Evolutionary conservation across 2,888 invertebrate genomes (phyloP).

Genomic region (Fabriciana adippe): DNA sequence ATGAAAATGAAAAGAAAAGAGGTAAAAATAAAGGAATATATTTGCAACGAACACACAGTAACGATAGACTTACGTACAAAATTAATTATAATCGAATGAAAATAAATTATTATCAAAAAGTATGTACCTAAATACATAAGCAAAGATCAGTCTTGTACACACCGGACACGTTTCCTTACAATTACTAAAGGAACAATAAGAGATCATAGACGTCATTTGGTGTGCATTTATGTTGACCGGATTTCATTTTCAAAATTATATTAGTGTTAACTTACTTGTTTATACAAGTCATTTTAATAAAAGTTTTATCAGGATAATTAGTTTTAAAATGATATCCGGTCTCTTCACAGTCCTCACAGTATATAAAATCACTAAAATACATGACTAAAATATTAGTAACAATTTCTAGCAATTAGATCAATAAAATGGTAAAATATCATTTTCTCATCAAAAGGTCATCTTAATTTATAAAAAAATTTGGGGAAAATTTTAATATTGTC

Average conservation of each 20-base stretch:
- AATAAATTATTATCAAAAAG: constrained; percentile 52
- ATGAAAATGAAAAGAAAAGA: constrained; percentile 80
- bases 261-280: no score
- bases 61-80: constrained; percentile 74
- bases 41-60: constrained; percentile 81
- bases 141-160: constrained; percentile 54
- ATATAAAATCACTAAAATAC: constrained; percentile 26
- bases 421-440: constrained; percentile 14
- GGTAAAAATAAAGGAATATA: constrained; percentile 81
- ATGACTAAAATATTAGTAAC: constrained; percentile 30
- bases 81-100: constrained; percentile 57
- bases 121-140: constrained; percentile 58
- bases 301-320: not conserved
- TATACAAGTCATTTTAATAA: no score
- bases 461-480: not conserved
- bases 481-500: no score
- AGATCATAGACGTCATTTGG: constrained; percentile 61
- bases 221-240: constrained; percentile 38
- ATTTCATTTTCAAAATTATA: constrained; percentile 26
- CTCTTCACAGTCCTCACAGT: constrained; percentile 29
- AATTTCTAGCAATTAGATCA: constrained; percentile 14
- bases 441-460: constrained; percentile 9
- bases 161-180: constrained; percentile 52
- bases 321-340: constrained; percentile 35
- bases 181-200: constrained; percentile 70